phyloP scores from a whole-genome alignment of 2,888 invertebrate species.

The Cheiracanthium punctorium region DNA sequence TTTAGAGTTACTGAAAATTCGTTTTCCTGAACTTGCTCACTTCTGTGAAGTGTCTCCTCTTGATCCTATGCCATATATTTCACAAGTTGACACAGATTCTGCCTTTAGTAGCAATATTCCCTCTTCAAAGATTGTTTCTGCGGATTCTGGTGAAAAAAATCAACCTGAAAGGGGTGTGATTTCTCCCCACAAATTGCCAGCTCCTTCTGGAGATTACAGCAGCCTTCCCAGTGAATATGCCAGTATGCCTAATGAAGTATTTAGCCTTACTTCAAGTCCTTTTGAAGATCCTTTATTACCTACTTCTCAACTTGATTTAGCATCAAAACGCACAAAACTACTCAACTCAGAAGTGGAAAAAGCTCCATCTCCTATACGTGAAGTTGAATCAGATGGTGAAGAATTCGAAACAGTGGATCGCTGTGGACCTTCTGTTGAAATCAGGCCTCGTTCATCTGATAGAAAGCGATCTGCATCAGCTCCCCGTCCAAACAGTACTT shows the following conservation, averaged over 20 bases:
- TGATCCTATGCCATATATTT: slow-evolving; percentile 66
- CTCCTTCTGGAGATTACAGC: slow-evolving; percentile 41
- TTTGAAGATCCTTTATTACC: slow-evolving; percentile 55
- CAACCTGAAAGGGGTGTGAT: background rate
- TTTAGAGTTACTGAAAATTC: slow-evolving; percentile 74
- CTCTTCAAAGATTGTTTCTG: slow-evolving; percentile 36
- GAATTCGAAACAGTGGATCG: slow-evolving; percentile 86
- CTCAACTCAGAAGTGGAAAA: slow-evolving; percentile 15
- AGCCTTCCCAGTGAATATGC: slow-evolving; percentile 50
- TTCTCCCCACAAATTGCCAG: slow-evolving; percentile 27
- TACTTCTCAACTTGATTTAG: slow-evolving; percentile 22
- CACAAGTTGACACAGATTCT: slow-evolving; percentile 46
- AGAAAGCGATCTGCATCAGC: slow-evolving; percentile 6
- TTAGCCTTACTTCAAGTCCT: slow-evolving; percentile 65
- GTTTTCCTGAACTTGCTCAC: slow-evolving; percentile 74
- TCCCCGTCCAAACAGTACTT: slow-evolving; percentile 46
- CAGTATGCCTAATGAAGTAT: slow-evolving; percentile 47
- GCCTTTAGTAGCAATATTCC: slow-evolving; percentile 63
- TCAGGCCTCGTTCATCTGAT: background rate
- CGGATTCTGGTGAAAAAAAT: slow-evolving; percentile 25
- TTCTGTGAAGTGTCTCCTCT: slow-evolving; percentile 62
- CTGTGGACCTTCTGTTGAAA: slow-evolving; percentile 73
- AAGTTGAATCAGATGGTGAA: slow-evolving; percentile 86
- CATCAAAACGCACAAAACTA: slow-evolving; percentile 41
- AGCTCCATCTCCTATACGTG: slow-evolving; percentile 75